Conservation (phyloP, 2,888 invertebrate genomes). For the Melanchra persicariae region DNA sequence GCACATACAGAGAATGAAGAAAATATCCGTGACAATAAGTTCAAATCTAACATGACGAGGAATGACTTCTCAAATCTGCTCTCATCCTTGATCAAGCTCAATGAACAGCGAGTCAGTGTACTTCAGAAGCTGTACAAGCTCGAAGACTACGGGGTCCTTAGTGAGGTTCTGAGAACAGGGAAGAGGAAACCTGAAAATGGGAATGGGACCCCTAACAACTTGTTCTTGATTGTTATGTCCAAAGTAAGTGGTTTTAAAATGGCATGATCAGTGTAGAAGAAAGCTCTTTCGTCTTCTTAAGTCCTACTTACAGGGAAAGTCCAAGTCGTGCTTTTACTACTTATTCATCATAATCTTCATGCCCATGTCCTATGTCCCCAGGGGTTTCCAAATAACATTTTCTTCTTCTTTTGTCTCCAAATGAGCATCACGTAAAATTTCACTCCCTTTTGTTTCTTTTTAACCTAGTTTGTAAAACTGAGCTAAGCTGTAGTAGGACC, state of each 20-base stretch:
- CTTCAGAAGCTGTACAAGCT: conserved; percentile 41
- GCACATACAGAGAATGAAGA: conserved; percentile 25
- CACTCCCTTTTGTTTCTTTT: too few relatives aligned
- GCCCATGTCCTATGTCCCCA: too few relatives aligned
- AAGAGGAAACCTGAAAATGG: background rate
- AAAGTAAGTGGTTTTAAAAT: conserved; percentile 47
- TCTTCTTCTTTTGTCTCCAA: too few relatives aligned
- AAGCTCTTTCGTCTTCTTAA: background rate
- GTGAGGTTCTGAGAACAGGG: conserved; percentile 37
- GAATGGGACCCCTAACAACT: conserved; percentile 9
- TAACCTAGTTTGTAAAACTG: too few relatives aligned
- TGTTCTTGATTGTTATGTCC: conserved; percentile 43
- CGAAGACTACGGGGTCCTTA: conserved; percentile 44
- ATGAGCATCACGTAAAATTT: too few relatives aligned
- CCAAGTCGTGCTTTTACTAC: too few relatives aligned
- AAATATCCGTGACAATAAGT: conserved; percentile 3
- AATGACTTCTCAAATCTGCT: conserved; percentile 54
- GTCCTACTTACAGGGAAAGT: too few relatives aligned
- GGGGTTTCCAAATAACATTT: too few relatives aligned
- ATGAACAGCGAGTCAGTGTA: conserved; percentile 50
- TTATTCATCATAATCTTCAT: too few relatives aligned
- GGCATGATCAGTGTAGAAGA: background rate
- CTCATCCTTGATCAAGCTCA: conserved; percentile 55
- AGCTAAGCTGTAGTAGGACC: too few relatives aligned
- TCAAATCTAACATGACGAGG: conserved; percentile 48